phyloP scores from a whole-genome alignment of 2,797 vertebrate genomes.

The Sebastes alutus region DNA sequence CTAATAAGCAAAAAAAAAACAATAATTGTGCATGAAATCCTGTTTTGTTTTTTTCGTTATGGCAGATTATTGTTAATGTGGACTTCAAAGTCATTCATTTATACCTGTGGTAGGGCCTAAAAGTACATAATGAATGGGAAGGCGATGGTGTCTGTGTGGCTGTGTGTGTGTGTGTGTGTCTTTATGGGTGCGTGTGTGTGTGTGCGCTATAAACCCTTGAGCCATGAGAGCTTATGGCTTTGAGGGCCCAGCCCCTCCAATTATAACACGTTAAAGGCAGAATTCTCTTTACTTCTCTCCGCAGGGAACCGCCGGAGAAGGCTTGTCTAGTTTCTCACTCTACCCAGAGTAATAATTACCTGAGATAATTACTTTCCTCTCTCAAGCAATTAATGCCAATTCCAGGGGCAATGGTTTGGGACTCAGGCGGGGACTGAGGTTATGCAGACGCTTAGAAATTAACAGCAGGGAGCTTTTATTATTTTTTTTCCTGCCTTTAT shows the following conservation, averaged over 20 bases:
- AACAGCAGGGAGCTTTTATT: constrained; percentile 58
- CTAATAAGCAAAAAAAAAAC: background rate
- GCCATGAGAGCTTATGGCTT: constrained; percentile 69
- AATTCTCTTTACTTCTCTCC: constrained; percentile 74
- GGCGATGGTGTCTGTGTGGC: background rate
- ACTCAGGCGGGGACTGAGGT: constrained; percentile 53
- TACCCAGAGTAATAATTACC: constrained; percentile 86
- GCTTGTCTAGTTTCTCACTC: constrained; percentile 77
- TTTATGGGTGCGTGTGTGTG: background rate
- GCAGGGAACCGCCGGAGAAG: constrained; percentile 68
- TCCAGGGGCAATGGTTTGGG: constrained; percentile 76
- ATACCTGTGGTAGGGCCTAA: background rate
- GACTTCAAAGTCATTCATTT: constrained; percentile 1
- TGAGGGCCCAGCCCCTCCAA: constrained; percentile 79
- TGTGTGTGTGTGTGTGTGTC: background rate
- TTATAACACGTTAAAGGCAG: constrained; percentile 81
- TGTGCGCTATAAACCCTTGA: constrained; percentile 64
- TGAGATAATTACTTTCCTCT: constrained; percentile 88
- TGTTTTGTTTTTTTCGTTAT: background rate
- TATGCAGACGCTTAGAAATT: constrained; percentile 57
- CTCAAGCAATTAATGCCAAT: constrained; percentile 84
- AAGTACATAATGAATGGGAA: constrained; percentile 1
- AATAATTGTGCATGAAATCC: background rate
- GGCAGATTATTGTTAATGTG: background rate
- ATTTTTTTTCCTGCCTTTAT: constrained; percentile 48